Conservation (phyloP, 2,888 invertebrate species). For the Odontothrips loti region DNA sequence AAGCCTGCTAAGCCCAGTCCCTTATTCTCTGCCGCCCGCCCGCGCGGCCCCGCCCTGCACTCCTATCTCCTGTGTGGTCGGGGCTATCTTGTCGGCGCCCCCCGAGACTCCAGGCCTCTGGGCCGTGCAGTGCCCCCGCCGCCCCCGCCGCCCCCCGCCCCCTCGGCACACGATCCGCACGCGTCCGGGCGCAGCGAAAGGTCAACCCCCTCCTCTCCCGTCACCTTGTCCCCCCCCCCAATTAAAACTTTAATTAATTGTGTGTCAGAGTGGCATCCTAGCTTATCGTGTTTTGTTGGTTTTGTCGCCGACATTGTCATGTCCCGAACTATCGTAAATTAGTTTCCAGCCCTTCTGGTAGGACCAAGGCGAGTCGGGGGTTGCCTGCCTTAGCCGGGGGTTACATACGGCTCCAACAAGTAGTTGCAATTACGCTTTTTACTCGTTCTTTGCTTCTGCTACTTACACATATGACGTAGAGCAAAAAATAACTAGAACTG, state of each 20-base stretch:
- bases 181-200: neutral
- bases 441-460: neutral
- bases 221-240: neutral
- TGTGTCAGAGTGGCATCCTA: neutral
- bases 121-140: too few species aligned
- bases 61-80: neutral
- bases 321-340: too few species aligned
- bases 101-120: neutral
- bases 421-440: neutral
- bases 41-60: neutral
- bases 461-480: too few species aligned
- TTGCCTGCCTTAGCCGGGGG: neutral
- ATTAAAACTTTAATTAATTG: constrained; percentile 23
- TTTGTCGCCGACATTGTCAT: neutral
- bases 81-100: neutral
- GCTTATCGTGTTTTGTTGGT: constrained; percentile 1
- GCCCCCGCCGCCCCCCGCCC: neutral
- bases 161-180: too few species aligned
- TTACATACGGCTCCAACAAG: neutral
- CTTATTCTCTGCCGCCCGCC: too few species aligned
- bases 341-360: neutral
- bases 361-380: neutral
- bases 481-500: too few species aligned
- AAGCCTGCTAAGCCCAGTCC: too few species aligned
- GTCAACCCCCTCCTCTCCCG: neutral